phyloP scores from a whole-genome alignment of 2,797 vertebrate species.

The Tapera naevia region DNA sequence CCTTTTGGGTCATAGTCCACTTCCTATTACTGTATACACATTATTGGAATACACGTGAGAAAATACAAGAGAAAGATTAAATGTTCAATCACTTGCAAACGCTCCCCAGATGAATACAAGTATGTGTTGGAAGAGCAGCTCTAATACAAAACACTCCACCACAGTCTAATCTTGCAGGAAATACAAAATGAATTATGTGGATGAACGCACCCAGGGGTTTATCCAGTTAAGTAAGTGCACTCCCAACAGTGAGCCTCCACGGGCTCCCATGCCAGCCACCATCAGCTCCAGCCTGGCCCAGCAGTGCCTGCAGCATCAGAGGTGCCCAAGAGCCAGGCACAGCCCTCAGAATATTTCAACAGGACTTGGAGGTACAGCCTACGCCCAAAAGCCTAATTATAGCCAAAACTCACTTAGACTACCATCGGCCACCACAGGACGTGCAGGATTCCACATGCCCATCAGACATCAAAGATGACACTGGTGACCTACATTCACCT shows the following conservation, averaged over 20 bases:
- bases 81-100: conserved; percentile 29
- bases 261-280: background rate
- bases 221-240: accelerated
- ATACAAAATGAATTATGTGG: background rate
- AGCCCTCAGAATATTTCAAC: accelerated
- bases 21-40: background rate
- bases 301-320: background rate
- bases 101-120: background rate
- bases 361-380: background rate
- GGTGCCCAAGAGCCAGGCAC: accelerated
- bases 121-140: background rate
- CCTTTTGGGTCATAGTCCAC: conserved; percentile 16
- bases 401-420: accelerated
- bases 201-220: background rate
- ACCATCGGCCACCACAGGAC: accelerated
- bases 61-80: background rate
- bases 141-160: background rate
- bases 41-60: background rate
- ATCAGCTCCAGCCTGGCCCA: background rate
- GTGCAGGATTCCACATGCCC: accelerated
- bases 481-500: background rate
- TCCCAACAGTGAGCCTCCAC: accelerated
- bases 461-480: background rate
- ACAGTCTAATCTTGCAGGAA: background rate
- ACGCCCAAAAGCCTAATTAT: background rate